Evolutionary conservation across 2,113 vertebrate species (phyloP).

Genomic region (Uria lomvia): DNA sequence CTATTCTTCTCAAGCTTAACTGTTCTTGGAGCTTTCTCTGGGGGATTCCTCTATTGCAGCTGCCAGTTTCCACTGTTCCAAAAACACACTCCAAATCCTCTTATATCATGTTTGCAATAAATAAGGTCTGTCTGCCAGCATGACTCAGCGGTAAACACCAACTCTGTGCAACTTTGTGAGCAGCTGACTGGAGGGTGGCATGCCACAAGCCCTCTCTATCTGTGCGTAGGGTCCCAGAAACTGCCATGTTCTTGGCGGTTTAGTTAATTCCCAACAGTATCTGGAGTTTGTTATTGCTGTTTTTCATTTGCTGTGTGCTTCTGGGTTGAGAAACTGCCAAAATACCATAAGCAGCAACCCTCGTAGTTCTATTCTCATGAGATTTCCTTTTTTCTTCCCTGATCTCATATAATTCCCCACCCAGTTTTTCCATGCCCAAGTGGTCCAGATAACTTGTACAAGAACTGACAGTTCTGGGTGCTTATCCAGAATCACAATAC

Average conservation of each 20-base stretch:
- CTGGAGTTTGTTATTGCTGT: not conserved
- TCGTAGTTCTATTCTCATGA: not conserved
- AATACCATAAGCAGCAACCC: not conserved
- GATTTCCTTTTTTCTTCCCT: conserved; percentile 10
- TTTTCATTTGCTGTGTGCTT: conserved; percentile 8
- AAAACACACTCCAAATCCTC: not conserved
- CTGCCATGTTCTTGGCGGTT: not conserved
- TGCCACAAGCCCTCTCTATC: not conserved
- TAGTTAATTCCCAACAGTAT: not conserved
- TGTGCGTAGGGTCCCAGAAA: not conserved
- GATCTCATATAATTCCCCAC: not conserved
- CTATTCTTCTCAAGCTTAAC: not conserved
- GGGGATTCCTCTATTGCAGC: not conserved
- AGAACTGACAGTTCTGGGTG: not conserved
- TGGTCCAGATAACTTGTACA: not conserved
- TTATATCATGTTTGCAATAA: not conserved
- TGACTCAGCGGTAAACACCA: conserved; percentile 26
- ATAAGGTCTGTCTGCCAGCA: not conserved
- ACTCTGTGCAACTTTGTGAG: not conserved
- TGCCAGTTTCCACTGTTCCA: not conserved
- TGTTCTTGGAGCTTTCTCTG: not conserved
- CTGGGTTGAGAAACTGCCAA: conserved; percentile 29
- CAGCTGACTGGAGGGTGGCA: not conserved
- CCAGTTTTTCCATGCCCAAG: not conserved
- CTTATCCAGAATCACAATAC: not conserved